Conservation (phyloP, 2,113 vertebrate genomes). For the Hystrix cristata region DNA sequence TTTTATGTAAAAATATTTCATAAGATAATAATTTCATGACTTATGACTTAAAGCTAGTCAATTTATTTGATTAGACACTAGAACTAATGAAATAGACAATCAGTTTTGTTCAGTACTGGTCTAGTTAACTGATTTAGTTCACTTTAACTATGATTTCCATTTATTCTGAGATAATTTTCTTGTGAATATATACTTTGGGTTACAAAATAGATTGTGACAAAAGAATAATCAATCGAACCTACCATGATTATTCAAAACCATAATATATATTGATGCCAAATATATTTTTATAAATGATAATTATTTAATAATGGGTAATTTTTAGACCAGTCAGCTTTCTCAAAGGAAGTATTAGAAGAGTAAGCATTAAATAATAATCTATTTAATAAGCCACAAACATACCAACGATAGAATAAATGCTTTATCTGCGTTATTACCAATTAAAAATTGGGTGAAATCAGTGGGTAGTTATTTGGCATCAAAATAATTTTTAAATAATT, state of each 20-base stretch:
- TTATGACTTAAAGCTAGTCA: neutral
- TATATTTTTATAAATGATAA: neutral
- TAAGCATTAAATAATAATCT: neutral
- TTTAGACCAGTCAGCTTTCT: neutral
- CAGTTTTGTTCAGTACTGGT: neutral
- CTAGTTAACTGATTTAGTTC: conserved; percentile 28
- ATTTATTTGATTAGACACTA: conserved; percentile 29
- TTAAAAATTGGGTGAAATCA: neutral
- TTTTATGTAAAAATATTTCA: neutral
- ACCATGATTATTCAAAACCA: neutral
- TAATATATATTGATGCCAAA: neutral
- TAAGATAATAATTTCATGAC: neutral
- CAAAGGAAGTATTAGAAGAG: neutral
- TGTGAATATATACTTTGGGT: neutral
- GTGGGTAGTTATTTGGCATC: neutral
- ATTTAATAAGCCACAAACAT: neutral
- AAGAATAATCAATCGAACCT: conserved; percentile 13
- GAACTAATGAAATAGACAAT: neutral
- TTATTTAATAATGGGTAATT: neutral
- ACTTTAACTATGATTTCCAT: conserved; percentile 49
- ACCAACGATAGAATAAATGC: neutral
- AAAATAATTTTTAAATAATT: conserved; percentile 27
- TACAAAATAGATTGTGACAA: neutral
- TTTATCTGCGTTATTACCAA: neutral
- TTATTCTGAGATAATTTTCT: conserved; percentile 29